Conservation (phyloP, 2,797 vertebrate genomes). For the Betta splendens region DNA sequence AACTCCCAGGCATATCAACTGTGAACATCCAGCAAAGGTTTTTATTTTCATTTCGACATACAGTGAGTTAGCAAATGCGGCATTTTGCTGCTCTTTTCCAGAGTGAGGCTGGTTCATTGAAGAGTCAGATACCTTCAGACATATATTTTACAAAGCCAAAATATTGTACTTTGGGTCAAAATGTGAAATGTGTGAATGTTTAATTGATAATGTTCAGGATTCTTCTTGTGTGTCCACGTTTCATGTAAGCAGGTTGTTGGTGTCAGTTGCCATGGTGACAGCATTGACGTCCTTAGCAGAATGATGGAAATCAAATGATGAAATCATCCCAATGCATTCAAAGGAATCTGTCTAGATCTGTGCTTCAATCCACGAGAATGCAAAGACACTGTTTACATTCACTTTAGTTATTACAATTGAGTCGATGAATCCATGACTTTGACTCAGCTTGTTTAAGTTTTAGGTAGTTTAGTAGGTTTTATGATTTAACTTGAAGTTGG, state of each 20-base stretch:
- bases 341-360: neutral
- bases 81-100: neutral
- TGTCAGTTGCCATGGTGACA: neutral
- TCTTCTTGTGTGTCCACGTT: neutral
- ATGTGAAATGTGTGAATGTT: too few relatives aligned
- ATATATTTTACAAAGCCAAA: constrained; percentile 6
- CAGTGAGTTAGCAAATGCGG: neutral
- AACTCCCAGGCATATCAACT: neutral
- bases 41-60: neutral
- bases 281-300: neutral
- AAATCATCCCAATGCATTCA: constrained; percentile 12
- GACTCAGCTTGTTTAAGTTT: too few relatives aligned
- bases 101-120: neutral
- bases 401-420: neutral
- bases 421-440: too few relatives aligned
- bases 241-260: neutral
- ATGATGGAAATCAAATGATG: too few relatives aligned
- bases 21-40: constrained; percentile 5
- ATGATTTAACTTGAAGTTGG: neutral
- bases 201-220: neutral
- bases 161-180: neutral
- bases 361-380: neutral
- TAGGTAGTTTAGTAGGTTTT: too few relatives aligned
- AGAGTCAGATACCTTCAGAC: constrained; percentile 1
- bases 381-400: constrained; percentile 1